Evolutionary conservation across 2,888 invertebrate genomes (phyloP), one percentile per base, ranked within the genome.

Genomic region (Drosophila colorata): DNA sequence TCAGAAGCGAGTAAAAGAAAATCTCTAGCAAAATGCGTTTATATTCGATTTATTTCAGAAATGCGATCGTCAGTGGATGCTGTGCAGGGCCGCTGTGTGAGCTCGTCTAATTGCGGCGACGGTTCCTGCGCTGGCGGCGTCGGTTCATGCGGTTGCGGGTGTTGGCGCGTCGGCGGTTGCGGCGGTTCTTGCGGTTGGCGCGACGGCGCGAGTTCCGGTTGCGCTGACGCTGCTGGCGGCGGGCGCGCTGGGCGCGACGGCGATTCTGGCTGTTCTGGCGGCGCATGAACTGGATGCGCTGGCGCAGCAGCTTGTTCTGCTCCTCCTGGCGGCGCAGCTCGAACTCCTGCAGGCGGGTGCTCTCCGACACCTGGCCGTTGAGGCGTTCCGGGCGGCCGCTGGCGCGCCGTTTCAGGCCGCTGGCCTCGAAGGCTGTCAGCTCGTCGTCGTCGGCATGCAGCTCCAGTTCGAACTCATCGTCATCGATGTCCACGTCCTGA

Each of bases 291-390:
- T 8, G 0, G 28, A 83, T 56, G 35, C 59, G 64, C 2, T 41
- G 14, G 31, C 78, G 80, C 11, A 83, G 67, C 14, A 31, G 20
- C 14, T 83, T 69, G 60, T 77, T 71, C 23, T 59, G 5, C 0
- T 87, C 74, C 67, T 76, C 28, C 44, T 82, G 60, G 23, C 82
- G 79, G 2, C 77, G 82, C 8, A 85, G 11, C 28, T 83, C 83
- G 14, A 53, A 53, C 18, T 77, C 83, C 18, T 47, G 49, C 2
- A 63, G 18, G 11, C 78, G 49, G 11, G 59, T 5, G 0, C 16
- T 16, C 0, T n/a, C 13, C n/a, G 43, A 2, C 2, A 48, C 4
- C n/a, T 52, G 67, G 6, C 0, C 20, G 20, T 9, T 23, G 48
- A 0, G 5, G 35, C 8, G 69, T 25, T 2, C 4, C 0, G 44